phyloP scores from a whole-genome alignment of 2,113 vertebrate genomes.

The Notothenia coriiceps region DNA sequence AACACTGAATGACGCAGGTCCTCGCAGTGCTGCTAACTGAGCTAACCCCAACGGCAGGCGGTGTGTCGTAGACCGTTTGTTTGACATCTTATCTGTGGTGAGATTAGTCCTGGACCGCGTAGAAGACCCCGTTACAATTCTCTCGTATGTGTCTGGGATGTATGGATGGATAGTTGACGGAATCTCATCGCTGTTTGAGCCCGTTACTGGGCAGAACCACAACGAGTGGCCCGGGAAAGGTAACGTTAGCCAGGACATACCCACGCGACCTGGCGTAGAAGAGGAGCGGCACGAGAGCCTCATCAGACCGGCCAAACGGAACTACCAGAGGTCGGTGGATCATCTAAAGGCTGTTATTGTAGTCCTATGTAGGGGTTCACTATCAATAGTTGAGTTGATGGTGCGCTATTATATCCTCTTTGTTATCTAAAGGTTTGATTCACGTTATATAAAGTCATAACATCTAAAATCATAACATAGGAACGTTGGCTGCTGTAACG shows the following conservation, averaged over 20 bases:
- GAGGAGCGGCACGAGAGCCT: slow-evolving; percentile 60
- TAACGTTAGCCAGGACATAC: slow-evolving; percentile 26
- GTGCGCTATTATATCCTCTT: fast-evolving
- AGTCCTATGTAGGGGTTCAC: neutral
- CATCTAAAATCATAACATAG: neutral
- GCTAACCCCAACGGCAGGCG: slow-evolving; percentile 28
- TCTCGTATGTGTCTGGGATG: slow-evolving; percentile 85
- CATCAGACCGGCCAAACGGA: slow-evolving; percentile 81
- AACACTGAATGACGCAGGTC: slow-evolving; percentile 42
- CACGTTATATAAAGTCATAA: neutral
- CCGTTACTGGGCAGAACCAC: slow-evolving; percentile 70
- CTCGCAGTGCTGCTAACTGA: slow-evolving; percentile 33
- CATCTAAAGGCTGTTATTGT: too few relatives aligned
- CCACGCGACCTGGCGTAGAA: slow-evolving; percentile 46
- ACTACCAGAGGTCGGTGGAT: slow-evolving; percentile 82
- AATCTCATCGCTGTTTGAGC: slow-evolving; percentile 86
- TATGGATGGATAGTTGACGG: slow-evolving; percentile 89
- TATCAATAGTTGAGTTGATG: neutral
- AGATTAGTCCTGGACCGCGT: slow-evolving; percentile 77
- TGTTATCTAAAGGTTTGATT: neutral
- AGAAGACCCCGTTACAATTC: slow-evolving; percentile 61
- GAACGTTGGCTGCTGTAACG: neutral
- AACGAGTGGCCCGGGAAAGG: slow-evolving; percentile 70
- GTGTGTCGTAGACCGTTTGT: slow-evolving; percentile 57
- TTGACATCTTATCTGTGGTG: neutral